Conservation (phyloP, 92 coral and sea anemone species). For the Actinernus sp. region DNA sequence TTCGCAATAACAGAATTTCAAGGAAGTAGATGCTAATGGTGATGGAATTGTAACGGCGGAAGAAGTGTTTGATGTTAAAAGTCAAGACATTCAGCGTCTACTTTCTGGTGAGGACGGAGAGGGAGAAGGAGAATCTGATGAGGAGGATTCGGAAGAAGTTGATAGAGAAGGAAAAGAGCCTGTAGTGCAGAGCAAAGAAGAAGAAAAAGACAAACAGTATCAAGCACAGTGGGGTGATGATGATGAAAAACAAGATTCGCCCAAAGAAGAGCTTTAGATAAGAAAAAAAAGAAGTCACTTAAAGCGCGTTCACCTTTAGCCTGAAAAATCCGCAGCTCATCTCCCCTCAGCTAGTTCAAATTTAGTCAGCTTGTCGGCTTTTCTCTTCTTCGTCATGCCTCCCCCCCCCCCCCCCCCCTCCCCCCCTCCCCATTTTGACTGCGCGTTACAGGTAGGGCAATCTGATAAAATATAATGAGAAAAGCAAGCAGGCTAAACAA, state of each 20-base stretch:
- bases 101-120: constrained; percentile 8
- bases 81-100: constrained; percentile 51
- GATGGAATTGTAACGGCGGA: constrained; percentile 80
- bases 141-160: constrained; percentile 3
- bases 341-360: too few species aligned
- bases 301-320: too few species aligned
- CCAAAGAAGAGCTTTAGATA: constrained; percentile 1
- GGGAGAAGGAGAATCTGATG: constrained; percentile 36
- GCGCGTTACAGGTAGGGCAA: too few species aligned
- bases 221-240: too few species aligned
- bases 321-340: too few species aligned
- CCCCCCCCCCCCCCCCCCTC: too few species aligned
- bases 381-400: too few species aligned
- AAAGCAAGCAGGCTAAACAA: too few species aligned
- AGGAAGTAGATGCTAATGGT: constrained; percentile 69
- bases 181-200: background rate
- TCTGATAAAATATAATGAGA: too few species aligned
- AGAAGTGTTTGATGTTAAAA: constrained; percentile 61
- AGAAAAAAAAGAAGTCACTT: too few species aligned
- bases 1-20: constrained; percentile 53
- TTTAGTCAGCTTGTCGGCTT: too few species aligned
- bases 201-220: constrained; percentile 18
- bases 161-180: background rate
- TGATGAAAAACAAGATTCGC: background rate
- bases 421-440: too few species aligned